These are phyloP conservation scores for Drosophila infuscata DNA, from an alignment of 2,888 invertebrate genomes.

Conservation along the genomic window DNA sequence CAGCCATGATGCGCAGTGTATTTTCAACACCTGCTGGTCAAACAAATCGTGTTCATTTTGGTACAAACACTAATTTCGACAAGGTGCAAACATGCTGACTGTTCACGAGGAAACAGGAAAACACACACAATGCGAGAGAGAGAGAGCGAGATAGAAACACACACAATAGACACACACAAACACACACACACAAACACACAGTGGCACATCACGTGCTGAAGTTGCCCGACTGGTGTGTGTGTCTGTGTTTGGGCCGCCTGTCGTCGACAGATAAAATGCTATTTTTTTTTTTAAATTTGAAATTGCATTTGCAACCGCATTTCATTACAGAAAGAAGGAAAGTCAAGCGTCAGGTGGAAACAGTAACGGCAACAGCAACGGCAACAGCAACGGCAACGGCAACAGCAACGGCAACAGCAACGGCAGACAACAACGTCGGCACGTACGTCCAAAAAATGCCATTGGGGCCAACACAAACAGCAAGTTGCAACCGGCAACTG, in stretches of 20 bases:
- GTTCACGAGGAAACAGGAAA: conserved; percentile 27
- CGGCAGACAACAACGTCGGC: conserved; percentile 41
- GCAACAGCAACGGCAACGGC: conserved; percentile 12
- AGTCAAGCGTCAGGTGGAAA: conserved; percentile 74
- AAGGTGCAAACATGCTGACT: conserved; percentile 79
- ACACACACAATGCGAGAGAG: neutral
- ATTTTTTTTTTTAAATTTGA: conserved; percentile 68
- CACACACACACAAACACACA: conserved; percentile 10
- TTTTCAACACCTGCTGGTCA: conserved; percentile 78
- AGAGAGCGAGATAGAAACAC: neutral
- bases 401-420: conserved; percentile 1
- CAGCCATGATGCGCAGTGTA: conserved; percentile 56
- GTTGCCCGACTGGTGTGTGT: conserved; percentile 26
- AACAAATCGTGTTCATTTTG: conserved; percentile 79
- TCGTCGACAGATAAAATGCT: conserved; percentile 77
- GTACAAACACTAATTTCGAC: conserved; percentile 79
- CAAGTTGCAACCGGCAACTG: conserved; percentile 27
- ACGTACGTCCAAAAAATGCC: conserved; percentile 53
- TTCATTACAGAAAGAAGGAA: conserved; percentile 77
- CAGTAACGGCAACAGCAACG: conserved; percentile 16
- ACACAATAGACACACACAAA: conserved; percentile 4
- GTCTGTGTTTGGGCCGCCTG: conserved; percentile 58
- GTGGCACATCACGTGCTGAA: conserved; percentile 47
- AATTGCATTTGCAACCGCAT: conserved; percentile 79
- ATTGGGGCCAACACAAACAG: conserved; percentile 38